phyloP scores from a whole-genome alignment of 2,888 invertebrate species.

The Drosophila kuntzei region DNA sequence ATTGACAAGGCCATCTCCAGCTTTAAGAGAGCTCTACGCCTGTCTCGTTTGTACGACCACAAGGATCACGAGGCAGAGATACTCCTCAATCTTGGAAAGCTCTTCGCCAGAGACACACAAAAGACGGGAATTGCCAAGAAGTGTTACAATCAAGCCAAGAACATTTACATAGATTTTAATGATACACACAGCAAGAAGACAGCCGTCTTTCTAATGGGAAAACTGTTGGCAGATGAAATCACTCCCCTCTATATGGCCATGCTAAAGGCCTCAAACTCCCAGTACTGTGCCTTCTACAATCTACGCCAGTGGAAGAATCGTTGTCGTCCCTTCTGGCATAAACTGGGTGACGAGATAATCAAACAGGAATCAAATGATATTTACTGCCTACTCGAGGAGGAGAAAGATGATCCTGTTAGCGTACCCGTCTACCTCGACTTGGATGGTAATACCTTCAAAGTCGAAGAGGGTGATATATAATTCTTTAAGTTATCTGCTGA shows the following conservation, averaged over 20 bases:
- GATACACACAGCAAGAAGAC: conserved; percentile 71
- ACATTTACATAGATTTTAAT: conserved; percentile 68
- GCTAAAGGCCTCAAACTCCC: conserved; percentile 59
- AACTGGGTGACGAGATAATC: conserved; percentile 60
- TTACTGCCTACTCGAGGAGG: conserved; percentile 71
- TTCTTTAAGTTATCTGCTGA: background rate
- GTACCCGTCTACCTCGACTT: conserved; percentile 18
- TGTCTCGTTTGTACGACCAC: conserved; percentile 52
- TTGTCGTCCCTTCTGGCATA: conserved; percentile 75
- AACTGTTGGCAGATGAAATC: conserved; percentile 76
- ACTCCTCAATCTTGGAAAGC: conserved; percentile 69
- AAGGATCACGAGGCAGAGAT: conserved; percentile 65
- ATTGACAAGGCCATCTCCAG: conserved; percentile 55
- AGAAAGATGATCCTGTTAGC: conserved; percentile 52
- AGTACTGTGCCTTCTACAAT: conserved; percentile 73
- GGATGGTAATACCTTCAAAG: conserved; percentile 48
- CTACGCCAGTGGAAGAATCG: conserved; percentile 77
- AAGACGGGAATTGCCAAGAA: conserved; percentile 66
- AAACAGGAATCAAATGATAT: conserved; percentile 61
- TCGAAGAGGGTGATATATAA: conserved; percentile 62
- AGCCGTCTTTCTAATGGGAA: conserved; percentile 74
- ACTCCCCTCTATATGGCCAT: conserved; percentile 78
- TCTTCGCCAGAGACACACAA: conserved; percentile 59
- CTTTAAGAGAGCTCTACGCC: conserved; percentile 63
- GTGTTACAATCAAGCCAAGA: conserved; percentile 71